Conservation (phyloP, 2,797 vertebrate genomes). For the Channa striata region DNA sequence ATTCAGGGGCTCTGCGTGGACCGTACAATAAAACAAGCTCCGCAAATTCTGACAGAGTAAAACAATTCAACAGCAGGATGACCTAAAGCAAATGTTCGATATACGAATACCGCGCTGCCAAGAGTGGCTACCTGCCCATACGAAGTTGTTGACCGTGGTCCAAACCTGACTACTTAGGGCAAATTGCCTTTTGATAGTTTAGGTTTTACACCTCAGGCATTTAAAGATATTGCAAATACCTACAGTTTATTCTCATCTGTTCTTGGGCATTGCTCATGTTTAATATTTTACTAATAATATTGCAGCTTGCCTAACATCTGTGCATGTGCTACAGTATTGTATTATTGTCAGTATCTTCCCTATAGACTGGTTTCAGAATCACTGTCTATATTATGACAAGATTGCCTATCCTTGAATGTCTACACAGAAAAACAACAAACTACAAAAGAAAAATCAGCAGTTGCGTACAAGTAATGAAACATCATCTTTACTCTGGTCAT, state of each 20-base stretch:
- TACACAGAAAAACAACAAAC: too few species aligned
- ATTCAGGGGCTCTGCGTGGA: neutral
- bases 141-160: neutral
- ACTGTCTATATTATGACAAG: too few species aligned
- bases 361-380: neutral
- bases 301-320: neutral
- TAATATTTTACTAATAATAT: neutral
- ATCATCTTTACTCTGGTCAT: neutral
- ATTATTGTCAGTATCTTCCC: neutral
- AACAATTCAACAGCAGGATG: neutral
- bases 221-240: constrained; percentile 12
- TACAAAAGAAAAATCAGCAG: neutral
- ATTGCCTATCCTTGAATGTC: too few species aligned
- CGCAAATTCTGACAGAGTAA: neutral
- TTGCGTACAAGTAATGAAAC: neutral
- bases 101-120: neutral
- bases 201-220: constrained; percentile 23
- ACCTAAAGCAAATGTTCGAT: neutral
- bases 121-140: neutral
- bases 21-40: neutral
- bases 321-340: neutral
- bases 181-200: constrained; percentile 49
- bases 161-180: constrained; percentile 28
- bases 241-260: neutral
- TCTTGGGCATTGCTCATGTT: neutral